These are phyloP conservation scores for Dolichotis patagonum DNA, from an alignment of 2,113 vertebrate genomes.

Conservation along the genomic window DNA sequence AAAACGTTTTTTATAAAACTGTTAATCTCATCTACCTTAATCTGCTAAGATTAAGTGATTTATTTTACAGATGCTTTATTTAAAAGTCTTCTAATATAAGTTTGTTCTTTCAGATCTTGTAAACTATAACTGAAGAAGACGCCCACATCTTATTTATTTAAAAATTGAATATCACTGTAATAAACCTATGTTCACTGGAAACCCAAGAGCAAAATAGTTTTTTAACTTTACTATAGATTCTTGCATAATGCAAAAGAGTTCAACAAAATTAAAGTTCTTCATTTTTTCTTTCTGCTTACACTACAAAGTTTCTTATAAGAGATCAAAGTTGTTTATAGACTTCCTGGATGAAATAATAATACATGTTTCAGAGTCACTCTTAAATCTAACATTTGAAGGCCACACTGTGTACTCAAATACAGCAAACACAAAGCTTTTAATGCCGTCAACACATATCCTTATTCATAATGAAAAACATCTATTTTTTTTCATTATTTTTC, in stretches of 20 bases:
- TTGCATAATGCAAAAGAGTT: constrained; percentile 30
- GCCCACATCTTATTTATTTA: neutral
- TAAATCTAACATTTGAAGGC: constrained; percentile 13
- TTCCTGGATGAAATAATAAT: constrained; percentile 31
- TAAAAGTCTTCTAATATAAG: constrained; percentile 17
- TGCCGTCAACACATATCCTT: neutral
- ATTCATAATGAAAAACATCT: neutral
- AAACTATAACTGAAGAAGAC: neutral
- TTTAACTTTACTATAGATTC: constrained; percentile 20
- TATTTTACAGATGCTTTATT: constrained; percentile 3
- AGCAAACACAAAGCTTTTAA: constrained; percentile 9
- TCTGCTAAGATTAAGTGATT: neutral
- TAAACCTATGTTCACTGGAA: constrained; percentile 39
- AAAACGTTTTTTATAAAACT: neutral
- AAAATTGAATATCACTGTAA: neutral
- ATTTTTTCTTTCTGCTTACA: constrained; percentile 28
- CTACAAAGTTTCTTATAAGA: neutral
- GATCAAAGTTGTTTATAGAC: neutral
- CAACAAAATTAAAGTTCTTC: constrained; percentile 49
- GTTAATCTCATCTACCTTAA: neutral
- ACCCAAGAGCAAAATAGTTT: neutral
- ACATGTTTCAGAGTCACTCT: neutral
- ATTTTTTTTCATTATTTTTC: constrained; percentile 35
- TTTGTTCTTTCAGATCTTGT: neutral
- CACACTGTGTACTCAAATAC: neutral